Evolutionary conservation across 2,797 vertebrate species (phyloP), one percentile per base, ranked within the genome.

Genomic region (Xyrichtys novacula): DNA sequence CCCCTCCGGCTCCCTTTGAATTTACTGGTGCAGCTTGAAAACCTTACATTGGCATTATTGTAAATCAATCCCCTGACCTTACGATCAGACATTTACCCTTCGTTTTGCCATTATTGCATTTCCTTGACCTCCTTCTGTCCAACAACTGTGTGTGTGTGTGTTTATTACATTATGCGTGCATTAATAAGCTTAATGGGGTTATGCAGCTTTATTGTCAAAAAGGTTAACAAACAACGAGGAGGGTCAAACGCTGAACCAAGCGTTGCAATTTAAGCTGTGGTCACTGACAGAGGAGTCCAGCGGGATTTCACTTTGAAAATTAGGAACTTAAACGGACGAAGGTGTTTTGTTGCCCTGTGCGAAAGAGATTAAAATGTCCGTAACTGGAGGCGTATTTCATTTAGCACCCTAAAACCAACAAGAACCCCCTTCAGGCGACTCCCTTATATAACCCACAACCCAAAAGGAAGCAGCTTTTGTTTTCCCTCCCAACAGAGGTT

Each of bases 391-490:
- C 19, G 20, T 1, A 16, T 46, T 25, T 25, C 16, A 46, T 46
- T 46, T 25, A 46, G 44, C 23, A 43, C 23, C 6, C 6, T 46
- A 46, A 46, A 46, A 16, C 22, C 16, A 46, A 46, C 44, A 46
- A 46, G 22, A 46, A 5, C 44, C 14, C 4, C 23, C 14, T 20
- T 16, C 2, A 25, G 44, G 26, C n/a, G 5, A 8, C 17, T 49
- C 26, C 47, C 29, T 5, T 49, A 3, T n/a, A 11, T 16, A n/a
- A 8, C 29, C 4, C 4, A 8, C 25, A n/a, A n/a, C 16, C 47
- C 10, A n/a, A n/a, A n/a, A 29, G 47, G 47, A 49, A 63, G 11
- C 1, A 50, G 48, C 25, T 36, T 29, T 4, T 66, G 34, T 43
- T 54, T 14, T 46, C 31, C 14, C 36, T 14, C 14, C 17, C 7